Evolutionary conservation across 2,113 vertebrate species (phyloP).

Genomic region (Struthidea cinerea): DNA sequence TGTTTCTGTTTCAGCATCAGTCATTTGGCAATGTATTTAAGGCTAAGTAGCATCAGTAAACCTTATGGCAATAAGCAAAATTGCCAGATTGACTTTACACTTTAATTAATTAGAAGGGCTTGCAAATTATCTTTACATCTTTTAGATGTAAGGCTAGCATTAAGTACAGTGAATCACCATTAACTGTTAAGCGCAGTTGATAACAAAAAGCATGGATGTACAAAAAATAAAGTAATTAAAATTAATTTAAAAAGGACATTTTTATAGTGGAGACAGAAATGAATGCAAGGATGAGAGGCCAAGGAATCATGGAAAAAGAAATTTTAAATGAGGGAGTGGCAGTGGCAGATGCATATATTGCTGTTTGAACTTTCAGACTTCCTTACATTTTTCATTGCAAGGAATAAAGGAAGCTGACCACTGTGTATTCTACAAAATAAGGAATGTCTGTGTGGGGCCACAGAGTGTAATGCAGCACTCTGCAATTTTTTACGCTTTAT

Average conservation of each 20-base stretch:
- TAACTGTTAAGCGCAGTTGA: neutral
- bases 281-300: neutral
- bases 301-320: neutral
- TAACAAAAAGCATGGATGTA: neutral
- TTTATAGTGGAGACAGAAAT: neutral
- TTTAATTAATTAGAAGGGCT: neutral
- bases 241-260: neutral
- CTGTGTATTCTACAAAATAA: neutral
- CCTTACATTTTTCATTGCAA: neutral
- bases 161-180: neutral
- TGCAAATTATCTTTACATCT: neutral
- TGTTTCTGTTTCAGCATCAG: neutral
- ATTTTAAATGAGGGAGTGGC: neutral
- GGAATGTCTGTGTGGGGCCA: neutral
- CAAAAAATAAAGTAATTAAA: neutral
- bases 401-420: neutral
- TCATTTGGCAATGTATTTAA: neutral
- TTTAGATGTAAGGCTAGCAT: neutral
- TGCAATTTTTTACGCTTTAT: neutral
- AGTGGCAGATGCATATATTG: neutral
- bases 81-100: neutral
- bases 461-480: accelerated
- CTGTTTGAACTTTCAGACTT: neutral
- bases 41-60: neutral
- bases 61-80: neutral